These are phyloP conservation scores for Platalea minor DNA, from an alignment of 2,797 vertebrate genomes.

Conservation along the genomic window DNA sequence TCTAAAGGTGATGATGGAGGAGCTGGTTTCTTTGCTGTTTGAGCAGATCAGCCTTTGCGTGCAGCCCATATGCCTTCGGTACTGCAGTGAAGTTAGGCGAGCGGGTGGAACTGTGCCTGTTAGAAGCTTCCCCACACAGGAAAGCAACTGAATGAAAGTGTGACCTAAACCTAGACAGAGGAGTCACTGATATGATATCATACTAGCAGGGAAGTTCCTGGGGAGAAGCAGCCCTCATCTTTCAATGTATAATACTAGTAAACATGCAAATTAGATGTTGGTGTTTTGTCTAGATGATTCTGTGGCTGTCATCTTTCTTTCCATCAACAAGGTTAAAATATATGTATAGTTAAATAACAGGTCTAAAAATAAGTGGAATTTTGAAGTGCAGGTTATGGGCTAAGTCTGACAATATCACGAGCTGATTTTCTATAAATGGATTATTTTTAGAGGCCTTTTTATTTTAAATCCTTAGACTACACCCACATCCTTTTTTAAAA, in stretches of 20 bases:
- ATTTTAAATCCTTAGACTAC: neutral
- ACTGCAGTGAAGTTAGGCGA: neutral
- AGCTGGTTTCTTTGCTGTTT: neutral
- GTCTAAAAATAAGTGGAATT: constrained; percentile 61
- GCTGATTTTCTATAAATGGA: constrained; percentile 34
- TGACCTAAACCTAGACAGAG: constrained; percentile 29
- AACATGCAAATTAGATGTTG: constrained; percentile 57
- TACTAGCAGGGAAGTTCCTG: constrained; percentile 43
- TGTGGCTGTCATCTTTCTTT: constrained; percentile 42
- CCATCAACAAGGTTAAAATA: constrained; percentile 62
- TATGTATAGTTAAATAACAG: constrained; percentile 49
- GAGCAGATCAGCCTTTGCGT: neutral
- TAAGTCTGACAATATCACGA: constrained; percentile 26
- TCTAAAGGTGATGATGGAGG: neutral
- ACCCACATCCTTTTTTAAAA: neutral
- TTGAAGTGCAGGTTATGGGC: constrained; percentile 56
- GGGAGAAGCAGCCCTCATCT: constrained; percentile 39
- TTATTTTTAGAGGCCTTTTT: constrained; percentile 24
- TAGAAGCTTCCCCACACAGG: neutral
- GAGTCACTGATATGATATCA: constrained; percentile 10
- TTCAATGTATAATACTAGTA: constrained; percentile 9
- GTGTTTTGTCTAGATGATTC: constrained; percentile 43
- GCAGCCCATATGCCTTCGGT: neutral
- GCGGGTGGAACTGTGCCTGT: neutral
- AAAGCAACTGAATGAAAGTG: neutral